These are phyloP conservation scores for Monopis laevigella DNA, from an alignment of 2,888 invertebrate genomes.

Conservation along the genomic window DNA sequence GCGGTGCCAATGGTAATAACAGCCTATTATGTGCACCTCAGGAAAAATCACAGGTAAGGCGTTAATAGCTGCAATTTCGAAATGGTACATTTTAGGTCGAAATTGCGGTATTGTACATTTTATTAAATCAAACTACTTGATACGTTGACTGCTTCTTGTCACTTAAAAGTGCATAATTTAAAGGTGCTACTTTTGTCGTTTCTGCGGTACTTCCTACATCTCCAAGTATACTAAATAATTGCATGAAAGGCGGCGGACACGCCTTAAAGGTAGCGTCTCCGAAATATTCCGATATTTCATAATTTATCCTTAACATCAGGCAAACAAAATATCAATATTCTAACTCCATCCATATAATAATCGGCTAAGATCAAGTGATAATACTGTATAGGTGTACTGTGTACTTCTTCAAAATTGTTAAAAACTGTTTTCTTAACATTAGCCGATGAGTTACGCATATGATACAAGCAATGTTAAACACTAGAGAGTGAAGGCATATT, in stretches of 20 bases:
- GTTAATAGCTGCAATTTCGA: background rate
- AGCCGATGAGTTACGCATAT: background rate
- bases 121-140: background rate
- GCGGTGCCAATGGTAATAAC: conserved; percentile 7
- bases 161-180: conserved; percentile 1
- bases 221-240: conserved; percentile 7
- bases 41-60: background rate
- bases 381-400: conserved; percentile 7
- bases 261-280: conserved; percentile 2
- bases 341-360: conserved; percentile 1
- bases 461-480: background rate
- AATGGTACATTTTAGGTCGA: background rate
- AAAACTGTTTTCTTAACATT: background rate
- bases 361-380: conserved; percentile 7
- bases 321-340: background rate
- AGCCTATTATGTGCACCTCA: background rate
- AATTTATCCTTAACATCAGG: background rate
- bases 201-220: conserved; percentile 1
- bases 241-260: conserved; percentile 2
- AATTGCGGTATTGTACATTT: background rate
- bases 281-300: background rate
- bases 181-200: conserved; percentile 5
- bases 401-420: conserved; percentile 6
- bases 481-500: background rate
- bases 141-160: conserved; percentile 5